Percentiles rank a stretch among this genome's conserved stretches.
Evolutionary conservation across 2,113 vertebrate species (phyloP).

Genomic region (Hylia prasina): DNA sequence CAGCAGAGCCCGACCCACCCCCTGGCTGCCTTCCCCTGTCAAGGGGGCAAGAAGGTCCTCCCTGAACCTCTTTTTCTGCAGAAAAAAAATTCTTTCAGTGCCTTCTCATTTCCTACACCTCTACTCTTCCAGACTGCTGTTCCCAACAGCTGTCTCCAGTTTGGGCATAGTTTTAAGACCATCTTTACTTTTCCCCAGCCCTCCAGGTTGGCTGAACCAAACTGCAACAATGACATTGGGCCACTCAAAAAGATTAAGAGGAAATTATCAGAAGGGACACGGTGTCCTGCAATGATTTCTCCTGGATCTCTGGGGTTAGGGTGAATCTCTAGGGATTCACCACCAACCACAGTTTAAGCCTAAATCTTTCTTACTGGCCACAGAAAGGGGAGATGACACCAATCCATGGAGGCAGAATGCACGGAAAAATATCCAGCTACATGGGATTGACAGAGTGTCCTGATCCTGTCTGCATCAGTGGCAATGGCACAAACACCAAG

Average conservation of each 20-base stretch:
- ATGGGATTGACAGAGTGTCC: background rate
- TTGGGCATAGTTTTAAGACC: background rate
- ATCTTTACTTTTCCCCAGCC: background rate
- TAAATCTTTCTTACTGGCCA: background rate
- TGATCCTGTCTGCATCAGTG: background rate
- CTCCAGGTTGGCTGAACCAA: background rate
- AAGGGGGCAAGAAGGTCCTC: background rate
- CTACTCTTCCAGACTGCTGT: background rate
- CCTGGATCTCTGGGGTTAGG: background rate
- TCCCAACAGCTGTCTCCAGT: background rate
- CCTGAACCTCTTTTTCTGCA: background rate
- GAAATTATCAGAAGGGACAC: background rate
- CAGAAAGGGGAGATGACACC: background rate
- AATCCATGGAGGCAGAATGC: background rate
- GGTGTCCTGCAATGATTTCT: background rate
- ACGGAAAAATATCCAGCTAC: background rate
- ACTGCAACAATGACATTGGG: background rate
- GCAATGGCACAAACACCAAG: background rate
- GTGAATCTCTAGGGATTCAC: background rate
- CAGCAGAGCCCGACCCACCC: rapidly evolving
- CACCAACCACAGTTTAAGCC: background rate
- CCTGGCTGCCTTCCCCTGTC: background rate
- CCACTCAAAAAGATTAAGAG: background rate
- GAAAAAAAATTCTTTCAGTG: background rate
- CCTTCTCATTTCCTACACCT: background rate